Base-by-base conservation (phyloP, 2,113 vertebrate species). In the Anhinga rufa region DNA sequence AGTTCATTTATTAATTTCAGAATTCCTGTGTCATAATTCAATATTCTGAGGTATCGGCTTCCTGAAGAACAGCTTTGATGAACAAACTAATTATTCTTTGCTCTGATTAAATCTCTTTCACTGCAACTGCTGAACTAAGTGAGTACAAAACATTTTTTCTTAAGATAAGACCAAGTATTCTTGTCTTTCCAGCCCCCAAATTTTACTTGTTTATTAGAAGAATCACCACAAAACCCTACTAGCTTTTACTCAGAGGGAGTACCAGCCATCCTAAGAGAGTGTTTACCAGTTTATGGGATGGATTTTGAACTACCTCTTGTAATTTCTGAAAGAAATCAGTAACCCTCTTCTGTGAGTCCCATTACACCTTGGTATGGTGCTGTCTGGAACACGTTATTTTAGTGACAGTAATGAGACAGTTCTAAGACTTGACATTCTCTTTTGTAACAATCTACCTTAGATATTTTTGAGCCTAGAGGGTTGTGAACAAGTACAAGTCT, bases 311-410 rank as follows among this genome's bases (percentile, higher is more conserved):
- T 24, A 14, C 8, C 25, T 46, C 13, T 21, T 48, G 26, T 34
- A 68, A 82, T 54, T 78, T 82, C 60, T 54, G 29, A 36, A 44
- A 46, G 10, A 77, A 72, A 57, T n/a, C 64, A 66, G 15, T 11
- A 70, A 66, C 24, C 21, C 24, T 76, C 19, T 66, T 51, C 74
- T 49, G 31, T 3, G 4, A 75, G 70, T 42, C 61, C 78, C 34
- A 40, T 8, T 44, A 34, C 19, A 32, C 42, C n/a, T 79, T 17
- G 3, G 17, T 1, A 12, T 1, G 24, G 51, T 31, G 69, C 52
- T 7, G 1, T 8, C 16, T 15, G 40, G 46, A 84, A 34, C 15
- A 3, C 0, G 1, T 22, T 34, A 6, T 68, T 76, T 62, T 7
- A 66, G 38, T 10, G 31, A 36, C 58, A 61, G 60, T 0, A 57